A percentile compares a stretch with the other conserved stretches of the same genome.
Evolutionary conservation across 1,140 invertebrate species (phyloP).

Genomic region (Drosophila biarmipes): DNA sequence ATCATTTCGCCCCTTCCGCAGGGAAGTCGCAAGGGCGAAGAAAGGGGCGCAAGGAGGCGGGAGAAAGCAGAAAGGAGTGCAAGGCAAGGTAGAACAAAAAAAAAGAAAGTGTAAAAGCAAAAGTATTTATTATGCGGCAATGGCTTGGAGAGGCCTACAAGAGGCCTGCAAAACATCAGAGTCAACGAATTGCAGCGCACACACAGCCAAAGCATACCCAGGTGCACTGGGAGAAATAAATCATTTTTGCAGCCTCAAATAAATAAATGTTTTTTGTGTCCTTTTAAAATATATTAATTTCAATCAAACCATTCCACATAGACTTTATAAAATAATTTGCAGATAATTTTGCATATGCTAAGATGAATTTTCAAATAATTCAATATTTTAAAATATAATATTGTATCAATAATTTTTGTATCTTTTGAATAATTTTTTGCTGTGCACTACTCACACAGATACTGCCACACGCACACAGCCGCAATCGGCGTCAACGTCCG

Average conservation of each 20-base stretch:
- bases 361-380: too few species aligned
- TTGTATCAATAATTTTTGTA: too few species aligned
- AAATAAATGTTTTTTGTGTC: neutral
- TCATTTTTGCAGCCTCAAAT: neutral
- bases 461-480: constrained; percentile 20
- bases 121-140: constrained; percentile 77
- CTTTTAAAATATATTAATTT: neutral
- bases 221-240: constrained; percentile 2
- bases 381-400: too few species aligned
- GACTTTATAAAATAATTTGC: too few species aligned
- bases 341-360: too few species aligned
- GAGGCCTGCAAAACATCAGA: constrained; percentile 45
- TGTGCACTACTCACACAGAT: constrained; percentile 22
- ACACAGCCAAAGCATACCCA: constrained; percentile 8
- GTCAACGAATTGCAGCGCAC: constrained; percentile 51
- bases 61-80: constrained; percentile 8
- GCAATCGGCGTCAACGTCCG: constrained; percentile 58
- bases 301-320: too few species aligned
- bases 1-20: constrained; percentile 45
- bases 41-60: neutral
- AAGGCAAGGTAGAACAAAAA: constrained; percentile 10
- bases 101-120: constrained; percentile 81
- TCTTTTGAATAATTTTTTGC: neutral
- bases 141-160: constrained; percentile 54
- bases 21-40: neutral